Evolutionary conservation across 2,888 invertebrate genomes (phyloP).

Genomic region (Drosophila subsilvestris): DNA sequence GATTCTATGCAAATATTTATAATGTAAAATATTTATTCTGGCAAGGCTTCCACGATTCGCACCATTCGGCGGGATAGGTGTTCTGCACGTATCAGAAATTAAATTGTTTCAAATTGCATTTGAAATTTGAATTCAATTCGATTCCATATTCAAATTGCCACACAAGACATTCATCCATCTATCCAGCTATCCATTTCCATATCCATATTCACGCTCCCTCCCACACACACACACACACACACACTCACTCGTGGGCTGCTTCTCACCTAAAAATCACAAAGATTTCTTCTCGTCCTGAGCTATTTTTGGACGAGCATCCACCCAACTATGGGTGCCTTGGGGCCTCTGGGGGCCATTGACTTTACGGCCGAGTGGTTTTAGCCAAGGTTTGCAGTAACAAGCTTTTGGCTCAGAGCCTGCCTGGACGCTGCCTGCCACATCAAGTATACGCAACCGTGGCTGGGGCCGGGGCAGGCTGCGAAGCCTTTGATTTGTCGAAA

Average conservation of each 20-base stretch:
- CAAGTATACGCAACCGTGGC: constrained; percentile 39
- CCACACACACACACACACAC: constrained; percentile 20
- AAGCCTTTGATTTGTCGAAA: constrained; percentile 66
- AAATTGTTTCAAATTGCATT: constrained; percentile 43
- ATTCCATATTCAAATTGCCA: constrained; percentile 27
- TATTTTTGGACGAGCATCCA: constrained; percentile 43
- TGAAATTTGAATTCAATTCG: constrained; percentile 21
- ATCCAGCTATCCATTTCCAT: constrained; percentile 3
- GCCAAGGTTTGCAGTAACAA: constrained; percentile 44
- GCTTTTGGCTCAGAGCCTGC: constrained; percentile 20
- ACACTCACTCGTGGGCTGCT: not conserved
- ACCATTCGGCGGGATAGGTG: not conserved
- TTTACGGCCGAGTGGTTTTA: constrained; percentile 59
- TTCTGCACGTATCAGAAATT: constrained; percentile 21
- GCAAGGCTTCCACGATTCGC: constrained; percentile 14
- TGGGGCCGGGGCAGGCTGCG: constrained; percentile 11
- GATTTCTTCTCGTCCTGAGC: constrained; percentile 4
- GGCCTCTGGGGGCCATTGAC: constrained; percentile 57
- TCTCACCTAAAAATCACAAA: constrained; percentile 18
- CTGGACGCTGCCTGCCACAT: constrained; percentile 8
- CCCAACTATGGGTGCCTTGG: not conserved
- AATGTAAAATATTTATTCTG: constrained; percentile 34
- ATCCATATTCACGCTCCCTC: constrained; percentile 1
- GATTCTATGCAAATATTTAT: constrained; percentile 38
- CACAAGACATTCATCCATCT: not conserved